Conservation (phyloP, 2,797 vertebrate genomes). For the Phrynocephalus forsythii region DNA sequence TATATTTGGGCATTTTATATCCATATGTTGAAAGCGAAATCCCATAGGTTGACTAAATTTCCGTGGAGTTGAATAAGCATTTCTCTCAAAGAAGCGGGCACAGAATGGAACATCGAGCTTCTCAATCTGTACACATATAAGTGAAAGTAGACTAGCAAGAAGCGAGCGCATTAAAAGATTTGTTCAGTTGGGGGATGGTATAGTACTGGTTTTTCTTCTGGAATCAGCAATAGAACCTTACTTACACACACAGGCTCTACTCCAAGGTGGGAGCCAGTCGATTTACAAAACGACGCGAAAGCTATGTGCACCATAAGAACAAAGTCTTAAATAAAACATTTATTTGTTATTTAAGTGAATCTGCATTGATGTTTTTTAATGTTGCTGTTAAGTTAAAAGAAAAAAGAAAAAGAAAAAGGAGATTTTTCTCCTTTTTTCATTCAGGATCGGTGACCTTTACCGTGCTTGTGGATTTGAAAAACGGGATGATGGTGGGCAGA, state of each 20-base stretch:
- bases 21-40: not conserved
- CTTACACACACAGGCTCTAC: too few species aligned
- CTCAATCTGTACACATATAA: not conserved
- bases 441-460: not conserved
- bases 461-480: not conserved
- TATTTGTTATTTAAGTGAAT: conserved; percentile 3
- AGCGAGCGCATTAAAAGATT: not conserved
- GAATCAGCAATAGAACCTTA: not conserved
- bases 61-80: not conserved
- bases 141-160: not conserved
- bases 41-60: not conserved
- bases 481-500: not conserved
- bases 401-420: accelerated
- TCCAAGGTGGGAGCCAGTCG: not conserved
- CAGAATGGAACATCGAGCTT: not conserved
- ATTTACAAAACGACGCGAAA: not conserved
- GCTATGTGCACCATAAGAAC: not conserved
- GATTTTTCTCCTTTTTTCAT: conserved; percentile 41
- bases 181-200: not conserved
- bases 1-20: not conserved
- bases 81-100: not conserved
- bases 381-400: not conserved
- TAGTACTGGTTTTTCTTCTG: not conserved
- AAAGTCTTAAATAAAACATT: conserved; percentile 39
- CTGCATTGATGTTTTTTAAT: conserved; percentile 37